These are phyloP conservation scores for Nothoprocta perdicaria DNA, from an alignment of 2,113 vertebrate genomes.

Conservation along the genomic window DNA sequence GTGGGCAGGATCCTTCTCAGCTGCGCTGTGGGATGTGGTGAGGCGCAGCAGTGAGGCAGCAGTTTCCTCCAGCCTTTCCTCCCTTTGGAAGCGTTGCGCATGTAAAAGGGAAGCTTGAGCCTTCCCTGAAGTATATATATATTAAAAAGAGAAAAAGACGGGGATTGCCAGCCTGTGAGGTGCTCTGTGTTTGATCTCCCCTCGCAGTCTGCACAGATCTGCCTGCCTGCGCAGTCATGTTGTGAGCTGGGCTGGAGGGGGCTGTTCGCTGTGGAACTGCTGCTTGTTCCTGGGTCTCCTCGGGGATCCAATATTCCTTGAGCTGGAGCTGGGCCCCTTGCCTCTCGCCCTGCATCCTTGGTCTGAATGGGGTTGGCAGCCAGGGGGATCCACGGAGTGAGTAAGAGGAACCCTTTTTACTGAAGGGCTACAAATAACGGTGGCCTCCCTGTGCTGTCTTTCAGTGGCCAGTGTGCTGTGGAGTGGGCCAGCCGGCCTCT, in stretches of 20 bases:
- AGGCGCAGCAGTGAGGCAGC: not conserved
- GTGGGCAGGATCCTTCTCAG: not conserved
- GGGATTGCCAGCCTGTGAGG: not conserved
- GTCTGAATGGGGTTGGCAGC: no score
- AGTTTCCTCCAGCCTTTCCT: not conserved
- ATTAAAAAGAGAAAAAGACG: no score
- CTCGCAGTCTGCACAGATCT: not conserved
- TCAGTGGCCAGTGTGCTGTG: not conserved
- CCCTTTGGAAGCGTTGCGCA: not conserved
- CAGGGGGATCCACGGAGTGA: not conserved
- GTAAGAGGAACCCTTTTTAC: not conserved
- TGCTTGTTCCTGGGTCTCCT: not conserved
- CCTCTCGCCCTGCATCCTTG: not conserved
- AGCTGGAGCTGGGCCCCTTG: not conserved
- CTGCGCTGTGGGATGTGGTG: not conserved
- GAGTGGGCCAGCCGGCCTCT: not conserved
- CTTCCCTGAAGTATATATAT: fast-evolving
- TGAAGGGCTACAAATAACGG: fast-evolving
- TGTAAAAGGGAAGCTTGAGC: not conserved
- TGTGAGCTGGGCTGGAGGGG: not conserved
- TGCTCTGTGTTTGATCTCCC: not conserved
- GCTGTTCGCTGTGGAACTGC: not conserved
- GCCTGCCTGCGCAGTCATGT: slow-evolving; percentile 29
- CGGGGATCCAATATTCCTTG: fast-evolving
- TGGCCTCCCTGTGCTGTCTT: fast-evolving